phyloP scores from a whole-genome alignment of 1,140 invertebrate genomes.

The Anastatus disparis region DNA sequence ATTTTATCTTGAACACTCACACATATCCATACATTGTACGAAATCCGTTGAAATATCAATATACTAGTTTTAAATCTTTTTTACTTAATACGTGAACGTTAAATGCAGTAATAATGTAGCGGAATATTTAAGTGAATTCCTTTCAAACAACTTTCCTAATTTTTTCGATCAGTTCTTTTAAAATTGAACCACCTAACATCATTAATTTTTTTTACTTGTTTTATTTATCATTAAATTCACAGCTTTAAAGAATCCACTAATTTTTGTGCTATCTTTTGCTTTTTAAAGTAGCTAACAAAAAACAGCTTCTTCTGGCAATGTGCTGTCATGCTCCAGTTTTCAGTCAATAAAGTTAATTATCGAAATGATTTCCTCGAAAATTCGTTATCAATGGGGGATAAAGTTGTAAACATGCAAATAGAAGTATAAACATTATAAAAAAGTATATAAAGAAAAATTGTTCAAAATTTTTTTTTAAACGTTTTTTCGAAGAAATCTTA shows the following conservation, averaged over 20 bases:
- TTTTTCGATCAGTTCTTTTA: slow-evolving; percentile 3
- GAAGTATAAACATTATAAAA: no score
- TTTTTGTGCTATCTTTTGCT: slow-evolving; percentile 8
- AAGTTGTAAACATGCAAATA: not conserved
- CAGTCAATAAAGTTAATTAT: slow-evolving; percentile 12
- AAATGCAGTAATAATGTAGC: slow-evolving; percentile 53
- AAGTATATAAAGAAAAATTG: slow-evolving; percentile 1
- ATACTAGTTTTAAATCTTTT: slow-evolving; percentile 47
- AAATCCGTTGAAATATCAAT: slow-evolving; percentile 40
- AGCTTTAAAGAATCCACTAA: slow-evolving; percentile 21
- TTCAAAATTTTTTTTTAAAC: slow-evolving; percentile 39
- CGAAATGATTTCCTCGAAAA: slow-evolving; percentile 26
- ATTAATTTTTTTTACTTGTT: slow-evolving; percentile 26
- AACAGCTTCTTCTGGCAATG: slow-evolving; percentile 23
- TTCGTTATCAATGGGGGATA: not conserved
- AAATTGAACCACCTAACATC: slow-evolving; percentile 30
- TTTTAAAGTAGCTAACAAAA: slow-evolving; percentile 19
- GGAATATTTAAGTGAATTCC: slow-evolving; percentile 38
- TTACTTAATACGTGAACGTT: slow-evolving; percentile 47
- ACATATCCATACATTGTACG: slow-evolving; percentile 39
- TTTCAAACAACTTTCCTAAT: slow-evolving; percentile 27
- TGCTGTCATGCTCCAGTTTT: not conserved
- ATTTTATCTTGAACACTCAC: not conserved
- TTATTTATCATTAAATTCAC: slow-evolving; percentile 36
- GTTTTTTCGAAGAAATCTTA: no score